Evolutionary conservation across 2,797 vertebrate species (phyloP).

Genomic region (Liasis olivaceus): DNA sequence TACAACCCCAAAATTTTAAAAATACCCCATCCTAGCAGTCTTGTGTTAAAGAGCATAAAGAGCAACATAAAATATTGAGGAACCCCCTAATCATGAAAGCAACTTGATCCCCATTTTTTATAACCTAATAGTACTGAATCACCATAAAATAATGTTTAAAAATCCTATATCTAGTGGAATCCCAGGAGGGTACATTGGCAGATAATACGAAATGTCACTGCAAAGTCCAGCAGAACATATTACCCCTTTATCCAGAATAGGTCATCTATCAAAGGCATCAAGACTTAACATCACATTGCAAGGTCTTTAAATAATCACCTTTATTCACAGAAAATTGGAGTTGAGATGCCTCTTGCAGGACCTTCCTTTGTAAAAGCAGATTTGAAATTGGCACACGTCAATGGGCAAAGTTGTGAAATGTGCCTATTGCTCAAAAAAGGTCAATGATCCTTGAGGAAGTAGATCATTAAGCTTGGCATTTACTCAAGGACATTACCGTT

Average conservation of each 20-base stretch:
- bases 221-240: not conserved
- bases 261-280: not conserved
- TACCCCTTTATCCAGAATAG: not conserved
- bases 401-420: conserved; percentile 48
- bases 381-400: not conserved
- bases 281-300: not conserved
- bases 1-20: not conserved
- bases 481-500: not conserved
- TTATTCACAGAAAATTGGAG: not conserved
- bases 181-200: not conserved
- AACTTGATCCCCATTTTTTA: not conserved
- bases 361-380: not conserved
- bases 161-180: not conserved
- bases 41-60: not conserved
- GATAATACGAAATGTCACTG: not conserved
- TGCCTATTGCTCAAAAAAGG: conserved; percentile 5
- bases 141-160: not conserved
- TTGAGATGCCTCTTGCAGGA: not conserved
- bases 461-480: conserved; percentile 43
- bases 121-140: not conserved
- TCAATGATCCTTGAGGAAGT: conserved; percentile 23
- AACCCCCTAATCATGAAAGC: not conserved
- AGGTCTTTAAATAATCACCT: not conserved
- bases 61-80: not conserved
- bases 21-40: not conserved